Base-by-base conservation (phyloP, 2,888 invertebrate species). In the Heliconius ethilla region DNA sequence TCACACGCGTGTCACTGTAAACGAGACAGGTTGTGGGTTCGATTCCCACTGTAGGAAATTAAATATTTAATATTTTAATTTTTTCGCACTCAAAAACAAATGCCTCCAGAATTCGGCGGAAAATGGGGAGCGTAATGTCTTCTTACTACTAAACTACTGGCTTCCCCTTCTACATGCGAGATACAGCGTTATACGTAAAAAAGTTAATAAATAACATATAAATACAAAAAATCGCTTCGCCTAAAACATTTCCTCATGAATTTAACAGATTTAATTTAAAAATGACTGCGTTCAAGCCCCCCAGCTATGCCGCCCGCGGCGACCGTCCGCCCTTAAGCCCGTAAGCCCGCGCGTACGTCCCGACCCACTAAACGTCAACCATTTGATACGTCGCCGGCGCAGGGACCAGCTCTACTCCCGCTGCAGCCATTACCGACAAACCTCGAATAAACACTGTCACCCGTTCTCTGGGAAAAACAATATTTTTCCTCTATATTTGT, bases 281-380 rank as follows among this genome's bases (percentile, higher is more conserved):
- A 59, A n/a, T 33, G 33, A 37, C n/a, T 22, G 22, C 33, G 7
- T 72, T n/a, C 37, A 59, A 37, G 66, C 66, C 67, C 33, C 67
- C 45, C 7, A 55, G 86, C 75, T 87, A 86, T 88, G 89, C 69
- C 87, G 86, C 86, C 87, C 82, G 82, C 79, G 87, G 87, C 83
- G 81, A 81, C 85, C 92, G 89, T 90, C 89, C 89, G 88, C 78
- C 87, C 78, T 78, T 91, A 91, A 92, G 90, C 91, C 87, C 78
- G 76, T 33, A 33, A 33, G 33, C 33, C 33, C 33, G 33, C 79
- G 83, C 87, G 83, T 82, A 79, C 88, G 88, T 82, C 88, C 80
- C 80, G 84, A 87, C 87, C 90, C 91, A 90, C 90, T 90, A 90
- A 91, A 91, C 87, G 91, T 91, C 91, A 91, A 87, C 87, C 86